These are phyloP conservation scores for Polyploca ridens DNA, from an alignment of 2,888 invertebrate species.

Conservation along the genomic window DNA sequence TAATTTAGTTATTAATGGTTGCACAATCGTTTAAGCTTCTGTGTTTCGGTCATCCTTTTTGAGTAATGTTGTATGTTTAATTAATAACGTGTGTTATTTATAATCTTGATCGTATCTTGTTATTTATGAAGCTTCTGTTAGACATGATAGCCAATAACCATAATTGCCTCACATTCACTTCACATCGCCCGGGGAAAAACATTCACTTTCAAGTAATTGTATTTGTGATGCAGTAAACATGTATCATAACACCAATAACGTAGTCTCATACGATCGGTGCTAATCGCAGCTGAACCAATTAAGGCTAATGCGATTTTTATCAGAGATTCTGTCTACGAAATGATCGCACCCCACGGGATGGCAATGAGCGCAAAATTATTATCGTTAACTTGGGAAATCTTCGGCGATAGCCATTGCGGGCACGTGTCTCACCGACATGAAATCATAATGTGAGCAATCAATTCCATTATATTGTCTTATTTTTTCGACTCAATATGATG, in stretches of 20 bases:
- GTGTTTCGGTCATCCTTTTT: background rate
- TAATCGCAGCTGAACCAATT: conserved; percentile 44
- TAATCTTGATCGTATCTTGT: background rate
- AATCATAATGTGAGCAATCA: conserved; percentile 13
- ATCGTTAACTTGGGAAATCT: conserved; percentile 29
- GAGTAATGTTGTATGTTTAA: background rate
- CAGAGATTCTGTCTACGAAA: conserved; percentile 33
- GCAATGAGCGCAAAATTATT: conserved; percentile 23
- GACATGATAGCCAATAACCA: background rate
- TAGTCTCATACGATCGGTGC: conserved; percentile 15
- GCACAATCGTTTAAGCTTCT: background rate
- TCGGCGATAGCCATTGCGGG: conserved; percentile 17
- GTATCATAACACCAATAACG: conserved; percentile 26
- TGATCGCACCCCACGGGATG: conserved; percentile 30
- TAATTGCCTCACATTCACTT: background rate
- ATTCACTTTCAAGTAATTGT: conserved; percentile 12
- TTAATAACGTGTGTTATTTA: background rate
- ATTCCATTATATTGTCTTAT: background rate
- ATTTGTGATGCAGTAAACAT: conserved; percentile 31
- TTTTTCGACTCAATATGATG: background rate
- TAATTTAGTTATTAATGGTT: background rate
- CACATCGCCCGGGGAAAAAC: background rate
- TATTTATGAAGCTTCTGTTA: background rate
- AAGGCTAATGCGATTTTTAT: conserved; percentile 56
- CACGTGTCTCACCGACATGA: conserved; percentile 9